phyloP scores from a whole-genome alignment of 2,797 vertebrate species.

The Acestrorhynchus altus region DNA sequence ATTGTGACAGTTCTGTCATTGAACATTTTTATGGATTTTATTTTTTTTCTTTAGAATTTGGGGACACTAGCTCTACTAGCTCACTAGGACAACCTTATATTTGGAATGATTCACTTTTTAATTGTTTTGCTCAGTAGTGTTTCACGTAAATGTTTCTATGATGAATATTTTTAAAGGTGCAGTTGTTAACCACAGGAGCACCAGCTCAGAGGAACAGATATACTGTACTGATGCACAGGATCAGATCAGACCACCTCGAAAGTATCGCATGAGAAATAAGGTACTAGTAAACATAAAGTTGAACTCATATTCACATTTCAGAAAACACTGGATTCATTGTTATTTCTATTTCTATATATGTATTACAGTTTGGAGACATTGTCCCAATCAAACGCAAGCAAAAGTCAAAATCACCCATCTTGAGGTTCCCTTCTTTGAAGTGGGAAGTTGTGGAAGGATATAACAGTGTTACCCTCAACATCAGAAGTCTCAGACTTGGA shows the following conservation, averaged over 20 bases:
- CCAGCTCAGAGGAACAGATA: constrained; percentile 67
- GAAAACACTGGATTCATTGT: neutral
- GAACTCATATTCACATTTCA: neutral
- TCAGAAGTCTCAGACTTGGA: constrained; percentile 83
- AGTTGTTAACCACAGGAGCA: constrained; percentile 77
- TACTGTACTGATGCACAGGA: constrained; percentile 69
- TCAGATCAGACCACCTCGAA: constrained; percentile 73
- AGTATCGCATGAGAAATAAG: constrained; percentile 87
- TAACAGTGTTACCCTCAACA: constrained; percentile 78
- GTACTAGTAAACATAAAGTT: constrained; percentile 64
- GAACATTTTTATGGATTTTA: too few species aligned
- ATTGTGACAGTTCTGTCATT: too few species aligned
- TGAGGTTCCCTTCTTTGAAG: neutral
- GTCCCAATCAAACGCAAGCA: neutral
- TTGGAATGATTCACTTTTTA: too few species aligned
- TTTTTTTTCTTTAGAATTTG: too few species aligned
- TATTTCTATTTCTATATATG: too few species aligned
- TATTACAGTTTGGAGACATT: constrained; percentile 41
- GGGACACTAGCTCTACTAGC: too few species aligned
- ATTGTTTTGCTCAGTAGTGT: too few species aligned
- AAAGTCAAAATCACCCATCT: neutral
- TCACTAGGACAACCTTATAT: too few species aligned
- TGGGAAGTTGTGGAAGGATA: neutral
- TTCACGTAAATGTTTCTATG: too few species aligned
- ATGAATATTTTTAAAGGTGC: constrained; percentile 62